Base-by-base conservation (phyloP, 1,140 invertebrate genomes). In the Trichonephila clavata region DNA sequence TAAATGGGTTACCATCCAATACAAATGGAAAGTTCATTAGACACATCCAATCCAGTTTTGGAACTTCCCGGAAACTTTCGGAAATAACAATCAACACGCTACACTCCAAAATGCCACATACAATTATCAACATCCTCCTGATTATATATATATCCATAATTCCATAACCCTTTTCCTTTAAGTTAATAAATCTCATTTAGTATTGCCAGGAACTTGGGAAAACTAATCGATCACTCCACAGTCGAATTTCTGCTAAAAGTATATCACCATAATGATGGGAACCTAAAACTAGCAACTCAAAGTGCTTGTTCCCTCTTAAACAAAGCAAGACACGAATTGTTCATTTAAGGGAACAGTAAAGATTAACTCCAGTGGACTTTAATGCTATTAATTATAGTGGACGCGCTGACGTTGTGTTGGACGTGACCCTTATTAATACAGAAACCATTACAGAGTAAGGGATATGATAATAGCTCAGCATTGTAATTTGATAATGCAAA, bases 401-500 rank as follows among this genome's bases (percentile, higher is more conserved):
- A 90, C 27, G 71, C 59, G 60, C 61, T 59, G 50, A 24, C 63
- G 60, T 57, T 83, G 81, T 83, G 81, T 27, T 83, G 18, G 21
- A 50, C 63, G 13, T 32, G n/a, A 59, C 84, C 61, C 89, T 90
- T 90, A 90, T 90, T 90, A 90, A 90, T 90, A 90, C 89, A 77
- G 68, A 32, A 61, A 57, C 77, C 32, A 50, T 90, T 32, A 90
- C 71, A 21, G 39, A 43, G 65, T 90, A 81, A 90, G 50, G 89
- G 68, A 90, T 90, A 90, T 90, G 89, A 90, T 90, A 90, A 90
- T 90, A 50, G 71, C 50, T 43, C 50, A 61, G 89, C 43, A 77
- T 77, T 60, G 65, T 90, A 90, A 90, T 90, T 77, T 90, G 71
- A 77, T 77, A 90, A 90, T 90, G 89, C 89, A 90, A 90, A 90